These are phyloP conservation scores for Clinocottus analis DNA, from an alignment of 2,113 vertebrate genomes.

Conservation along the genomic window DNA sequence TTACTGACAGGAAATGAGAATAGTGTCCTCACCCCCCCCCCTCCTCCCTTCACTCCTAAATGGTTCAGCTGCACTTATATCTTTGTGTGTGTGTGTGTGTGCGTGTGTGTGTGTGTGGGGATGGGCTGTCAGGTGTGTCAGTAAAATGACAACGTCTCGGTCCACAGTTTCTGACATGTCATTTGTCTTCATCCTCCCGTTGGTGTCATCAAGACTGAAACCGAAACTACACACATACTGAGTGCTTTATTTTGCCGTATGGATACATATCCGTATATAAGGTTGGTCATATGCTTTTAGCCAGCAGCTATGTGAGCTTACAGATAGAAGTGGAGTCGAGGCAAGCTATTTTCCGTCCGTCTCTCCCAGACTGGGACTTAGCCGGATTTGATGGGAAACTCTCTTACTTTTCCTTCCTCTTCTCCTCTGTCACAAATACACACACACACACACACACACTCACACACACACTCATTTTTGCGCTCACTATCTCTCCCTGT, in stretches of 20 bases:
- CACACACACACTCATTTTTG: conserved; percentile 8
- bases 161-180: conserved; percentile 72
- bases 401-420: conserved; percentile 25
- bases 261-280: conserved; percentile 3
- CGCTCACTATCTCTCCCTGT: conserved; percentile 24
- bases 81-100: background rate
- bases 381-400: conserved; percentile 43
- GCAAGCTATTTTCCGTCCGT: conserved; percentile 28
- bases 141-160: conserved; percentile 75
- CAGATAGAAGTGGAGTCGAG: conserved; percentile 12
- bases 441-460: conserved; percentile 3
- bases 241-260: conserved; percentile 20
- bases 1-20: conserved; percentile 63
- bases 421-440: conserved; percentile 17
- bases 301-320: conserved; percentile 31
- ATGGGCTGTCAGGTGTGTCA: conserved; percentile 69
- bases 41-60: background rate
- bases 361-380: conserved; percentile 40
- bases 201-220: conserved; percentile 62
- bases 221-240: conserved; percentile 38
- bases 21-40: conserved; percentile 10
- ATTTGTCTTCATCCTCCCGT: conserved; percentile 78
- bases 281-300: conserved; percentile 11
- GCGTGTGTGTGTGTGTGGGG: conserved; percentile 16
- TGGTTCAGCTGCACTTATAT: conserved; percentile 33